Evolutionary conservation across 1,140 invertebrate genomes (phyloP).

Genomic region (Habropoda laboriosa): DNA sequence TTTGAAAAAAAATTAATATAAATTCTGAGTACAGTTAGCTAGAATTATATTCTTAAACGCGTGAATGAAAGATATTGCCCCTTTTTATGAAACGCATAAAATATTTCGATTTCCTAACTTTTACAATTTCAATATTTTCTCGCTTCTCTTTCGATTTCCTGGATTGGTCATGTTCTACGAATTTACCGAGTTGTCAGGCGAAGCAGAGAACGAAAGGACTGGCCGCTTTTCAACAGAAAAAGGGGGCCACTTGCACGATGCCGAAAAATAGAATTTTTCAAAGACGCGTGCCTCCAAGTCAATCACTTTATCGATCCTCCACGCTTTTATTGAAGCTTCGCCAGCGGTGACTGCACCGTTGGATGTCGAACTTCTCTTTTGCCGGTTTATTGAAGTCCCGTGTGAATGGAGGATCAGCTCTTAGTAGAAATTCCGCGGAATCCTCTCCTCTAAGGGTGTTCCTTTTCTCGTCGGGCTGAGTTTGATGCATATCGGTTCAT

Average conservation of each 20-base stretch:
- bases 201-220: neutral
- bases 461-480: no score
- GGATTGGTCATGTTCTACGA: neutral
- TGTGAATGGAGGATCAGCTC: neutral
- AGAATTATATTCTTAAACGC: no score
- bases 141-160: no score
- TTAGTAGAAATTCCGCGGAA: neutral
- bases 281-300: neutral
- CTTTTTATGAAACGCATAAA: no score
- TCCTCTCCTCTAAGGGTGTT: neutral
- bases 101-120: no score
- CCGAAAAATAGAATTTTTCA: neutral
- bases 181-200: constrained; percentile 23
- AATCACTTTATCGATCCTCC: neutral
- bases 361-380: no score
- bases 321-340: neutral
- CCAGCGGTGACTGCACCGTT: neutral
- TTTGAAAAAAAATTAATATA: no score
- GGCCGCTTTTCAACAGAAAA: neutral
- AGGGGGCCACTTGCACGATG: neutral
- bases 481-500: no score
- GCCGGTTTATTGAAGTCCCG: neutral
- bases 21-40: no score
- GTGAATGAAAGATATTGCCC: no score
- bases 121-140: no score